Conservation (phyloP, 2,888 invertebrate genomes). For the Ferrisia virgata region DNA sequence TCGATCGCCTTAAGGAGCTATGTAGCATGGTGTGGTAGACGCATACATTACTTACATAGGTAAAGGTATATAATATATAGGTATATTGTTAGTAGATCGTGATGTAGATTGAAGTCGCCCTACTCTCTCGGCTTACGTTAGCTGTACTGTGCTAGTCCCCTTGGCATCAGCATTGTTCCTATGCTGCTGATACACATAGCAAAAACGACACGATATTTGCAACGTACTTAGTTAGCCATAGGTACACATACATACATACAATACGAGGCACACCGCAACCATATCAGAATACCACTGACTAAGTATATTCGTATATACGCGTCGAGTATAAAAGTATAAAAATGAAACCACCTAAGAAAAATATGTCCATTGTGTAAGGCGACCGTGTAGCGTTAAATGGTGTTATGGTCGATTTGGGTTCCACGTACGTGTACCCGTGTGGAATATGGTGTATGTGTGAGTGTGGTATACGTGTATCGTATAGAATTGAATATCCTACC, state of each 20-base stretch:
- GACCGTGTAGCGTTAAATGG: background rate
- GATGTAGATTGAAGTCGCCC: background rate
- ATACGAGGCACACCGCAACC: background rate
- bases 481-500: too few relatives aligned
- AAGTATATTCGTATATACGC: too few relatives aligned
- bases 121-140: background rate
- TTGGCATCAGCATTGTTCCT: background rate
- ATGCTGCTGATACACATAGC: background rate
- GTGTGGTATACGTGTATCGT: too few relatives aligned
- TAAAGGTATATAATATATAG: too few relatives aligned
- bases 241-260: too few relatives aligned
- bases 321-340: too few relatives aligned
- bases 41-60: too few relatives aligned
- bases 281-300: background rate
- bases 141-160: too few relatives aligned
- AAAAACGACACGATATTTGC: background rate
- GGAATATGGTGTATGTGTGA: background rate
- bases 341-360: background rate
- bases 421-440: background rate
- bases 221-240: too few relatives aligned
- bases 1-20: slow-evolving; percentile 7
- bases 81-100: background rate
- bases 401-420: background rate
- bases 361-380: background rate
- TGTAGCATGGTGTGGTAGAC: background rate